These are phyloP conservation scores for Hydrolagus colliei DNA, from an alignment of 2,797 vertebrate genomes.

Conservation along the genomic window DNA sequence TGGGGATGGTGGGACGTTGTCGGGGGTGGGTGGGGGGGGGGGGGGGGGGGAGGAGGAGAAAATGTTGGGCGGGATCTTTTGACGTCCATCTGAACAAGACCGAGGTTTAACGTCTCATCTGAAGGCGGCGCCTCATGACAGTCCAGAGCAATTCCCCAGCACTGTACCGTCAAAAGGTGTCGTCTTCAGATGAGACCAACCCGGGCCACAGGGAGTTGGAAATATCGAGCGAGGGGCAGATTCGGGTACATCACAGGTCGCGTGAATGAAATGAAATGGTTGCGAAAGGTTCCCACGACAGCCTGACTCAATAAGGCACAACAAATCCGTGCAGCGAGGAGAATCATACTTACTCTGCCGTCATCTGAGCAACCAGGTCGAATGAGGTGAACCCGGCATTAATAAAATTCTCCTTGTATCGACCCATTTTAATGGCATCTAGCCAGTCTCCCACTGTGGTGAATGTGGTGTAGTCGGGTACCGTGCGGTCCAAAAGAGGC, in stretches of 20 bases:
- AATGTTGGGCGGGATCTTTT: no score
- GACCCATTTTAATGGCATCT: conserved; percentile 98
- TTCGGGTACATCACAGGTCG: background rate
- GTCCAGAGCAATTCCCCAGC: no score
- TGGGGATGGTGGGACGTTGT: no score
- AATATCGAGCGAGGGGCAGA: background rate
- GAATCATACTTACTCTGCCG: conserved; percentile 64
- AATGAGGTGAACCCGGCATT: conserved; percentile 95
- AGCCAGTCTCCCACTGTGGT: conserved; percentile 98
- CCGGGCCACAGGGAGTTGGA: no score
- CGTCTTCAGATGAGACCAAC: no score
- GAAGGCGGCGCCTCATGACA: no score
- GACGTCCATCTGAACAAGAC: no score
- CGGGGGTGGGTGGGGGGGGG: no score
- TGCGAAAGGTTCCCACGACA: background rate
- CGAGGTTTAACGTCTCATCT: no score
- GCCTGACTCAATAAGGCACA: background rate
- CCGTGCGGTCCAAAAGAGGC: conserved; percentile 90
- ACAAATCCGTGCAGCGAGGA: background rate
- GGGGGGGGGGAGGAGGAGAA: no score
- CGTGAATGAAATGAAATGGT: background rate
- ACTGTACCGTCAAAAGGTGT: no score
- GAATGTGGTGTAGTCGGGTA: conserved; percentile 97
- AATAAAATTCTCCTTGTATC: conserved; percentile 95
- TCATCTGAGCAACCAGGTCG: conserved; percentile 97